Percentiles rank a stretch among this genome's conserved stretches.
Evolutionary conservation across 2,888 invertebrate species (phyloP).

Genomic region (Cotesia congregata): DNA sequence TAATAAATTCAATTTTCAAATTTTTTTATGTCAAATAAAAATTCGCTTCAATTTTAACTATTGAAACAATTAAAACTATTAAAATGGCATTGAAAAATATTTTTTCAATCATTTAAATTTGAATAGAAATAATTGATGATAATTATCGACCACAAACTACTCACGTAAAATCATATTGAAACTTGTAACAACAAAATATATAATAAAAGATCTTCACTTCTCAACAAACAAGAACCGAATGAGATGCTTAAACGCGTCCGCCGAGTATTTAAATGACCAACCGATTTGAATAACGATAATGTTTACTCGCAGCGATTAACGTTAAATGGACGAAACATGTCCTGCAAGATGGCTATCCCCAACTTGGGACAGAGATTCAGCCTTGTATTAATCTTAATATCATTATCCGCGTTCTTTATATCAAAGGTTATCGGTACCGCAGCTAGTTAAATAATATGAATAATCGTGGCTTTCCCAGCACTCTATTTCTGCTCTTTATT

Average conservation of each 20-base stretch:
- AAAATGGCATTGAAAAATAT: too few relatives aligned
- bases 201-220: neutral
- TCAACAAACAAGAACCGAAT: neutral
- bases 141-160: neutral
- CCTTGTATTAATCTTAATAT: neutral
- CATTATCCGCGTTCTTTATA: neutral
- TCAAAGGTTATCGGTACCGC: neutral
- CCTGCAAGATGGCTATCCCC: neutral
- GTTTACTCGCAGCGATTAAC: neutral
- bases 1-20: too few relatives aligned
- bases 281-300: neutral
- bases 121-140: too few relatives aligned
- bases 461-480: neutral
- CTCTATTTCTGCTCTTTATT: too few relatives aligned
- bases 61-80: too few relatives aligned
- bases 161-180: neutral
- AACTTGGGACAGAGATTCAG: neutral
- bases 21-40: too few relatives aligned
- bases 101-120: too few relatives aligned
- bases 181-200: neutral
- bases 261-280: neutral
- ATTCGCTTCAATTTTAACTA: too few relatives aligned
- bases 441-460: neutral
- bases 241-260: neutral
- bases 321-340: neutral